Percentiles rank a stretch among this genome's conserved stretches.
Conservation (phyloP, 2,797 vertebrate species). For the Lepilemur ruficaudatus region DNA sequence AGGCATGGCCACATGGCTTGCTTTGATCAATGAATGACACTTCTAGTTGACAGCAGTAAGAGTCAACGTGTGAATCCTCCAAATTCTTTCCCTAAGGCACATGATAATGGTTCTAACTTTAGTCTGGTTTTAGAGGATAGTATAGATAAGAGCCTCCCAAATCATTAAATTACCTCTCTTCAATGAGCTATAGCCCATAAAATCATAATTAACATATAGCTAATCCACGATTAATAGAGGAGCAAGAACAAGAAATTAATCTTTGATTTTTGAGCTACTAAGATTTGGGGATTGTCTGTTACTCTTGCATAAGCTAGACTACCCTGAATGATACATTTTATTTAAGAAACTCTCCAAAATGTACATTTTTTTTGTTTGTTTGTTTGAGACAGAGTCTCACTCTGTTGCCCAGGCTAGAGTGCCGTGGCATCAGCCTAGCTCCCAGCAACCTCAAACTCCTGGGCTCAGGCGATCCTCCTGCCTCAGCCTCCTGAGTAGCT, state of each 20-base stretch:
- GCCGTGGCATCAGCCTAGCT: no score
- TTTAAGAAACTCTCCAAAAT: constrained; percentile 22
- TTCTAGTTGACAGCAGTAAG: neutral
- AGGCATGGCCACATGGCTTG: neutral
- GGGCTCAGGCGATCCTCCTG: no score
- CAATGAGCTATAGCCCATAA: neutral
- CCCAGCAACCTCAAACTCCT: no score
- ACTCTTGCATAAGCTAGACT: neutral
- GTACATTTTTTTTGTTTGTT: no score
- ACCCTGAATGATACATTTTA: neutral
- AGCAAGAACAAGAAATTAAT: neutral
- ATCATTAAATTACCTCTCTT: neutral
- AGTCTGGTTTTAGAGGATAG: neutral
- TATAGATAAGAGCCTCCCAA: neutral
- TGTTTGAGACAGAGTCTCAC: no score
- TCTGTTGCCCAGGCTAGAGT: no score
- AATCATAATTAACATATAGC: neutral
- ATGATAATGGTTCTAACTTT: neutral
- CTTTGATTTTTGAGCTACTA: neutral
- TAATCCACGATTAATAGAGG: neutral
- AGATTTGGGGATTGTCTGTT: neutral
- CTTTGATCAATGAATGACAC: neutral
- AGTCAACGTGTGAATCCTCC: neutral
- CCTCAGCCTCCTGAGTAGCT: no score
- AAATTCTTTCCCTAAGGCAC: neutral